These are phyloP conservation scores for Lamellibrachia luymesi DNA, from an alignment of 1,140 invertebrate species.

Conservation along the genomic window DNA sequence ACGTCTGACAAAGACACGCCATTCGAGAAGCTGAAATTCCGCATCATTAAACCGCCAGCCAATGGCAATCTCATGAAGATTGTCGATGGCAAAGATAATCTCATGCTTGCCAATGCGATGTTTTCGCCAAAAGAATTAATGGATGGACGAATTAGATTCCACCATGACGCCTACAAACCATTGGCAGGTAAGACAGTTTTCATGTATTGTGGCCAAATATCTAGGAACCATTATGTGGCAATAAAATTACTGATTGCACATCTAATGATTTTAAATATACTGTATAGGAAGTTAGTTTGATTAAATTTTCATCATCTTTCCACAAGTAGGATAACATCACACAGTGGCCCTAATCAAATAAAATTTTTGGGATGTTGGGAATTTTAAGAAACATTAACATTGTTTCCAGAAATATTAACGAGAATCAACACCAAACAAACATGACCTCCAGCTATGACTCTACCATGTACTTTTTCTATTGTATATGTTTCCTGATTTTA, in stretches of 20 bases:
- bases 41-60: conserved; percentile 20
- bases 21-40: not conserved
- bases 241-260: not conserved
- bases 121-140: conserved; percentile 33
- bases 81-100: conserved; percentile 28
- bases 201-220: not conserved
- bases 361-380: not conserved
- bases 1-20: not conserved
- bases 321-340: too few relatives aligned
- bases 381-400: too few relatives aligned
- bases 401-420: too few relatives aligned
- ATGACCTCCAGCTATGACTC: too few relatives aligned
- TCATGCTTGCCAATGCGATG: conserved; percentile 29
- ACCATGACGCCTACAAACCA: conserved; percentile 17
- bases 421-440: too few relatives aligned
- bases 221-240: not conserved
- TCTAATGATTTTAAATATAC: not conserved
- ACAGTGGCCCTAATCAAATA: not conserved
- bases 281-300: not conserved
- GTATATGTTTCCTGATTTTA: not conserved
- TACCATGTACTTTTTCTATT: not conserved
- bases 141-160: conserved; percentile 33
- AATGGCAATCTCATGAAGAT: conserved; percentile 36
- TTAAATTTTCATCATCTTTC: too few relatives aligned
- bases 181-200: conserved; percentile 27